phyloP scores from a whole-genome alignment of 2,113 vertebrate species.

The Macquaria australasica region DNA sequence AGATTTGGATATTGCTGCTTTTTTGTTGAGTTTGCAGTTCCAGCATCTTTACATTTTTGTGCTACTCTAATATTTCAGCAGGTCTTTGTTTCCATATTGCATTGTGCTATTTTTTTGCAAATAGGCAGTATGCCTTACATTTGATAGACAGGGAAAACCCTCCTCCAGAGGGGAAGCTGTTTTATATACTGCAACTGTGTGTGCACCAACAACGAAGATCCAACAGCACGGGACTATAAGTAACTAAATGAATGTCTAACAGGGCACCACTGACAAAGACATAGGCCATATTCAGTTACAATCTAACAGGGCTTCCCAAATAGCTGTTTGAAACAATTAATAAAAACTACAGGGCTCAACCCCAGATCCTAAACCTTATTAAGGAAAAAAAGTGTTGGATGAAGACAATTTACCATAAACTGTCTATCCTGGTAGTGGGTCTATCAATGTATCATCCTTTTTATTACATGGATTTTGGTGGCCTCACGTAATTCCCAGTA shows the following conservation, averaged over 20 bases:
- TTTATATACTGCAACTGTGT: conserved; percentile 20
- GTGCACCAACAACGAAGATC: neutral
- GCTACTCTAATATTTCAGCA: neutral
- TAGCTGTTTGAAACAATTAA: neutral
- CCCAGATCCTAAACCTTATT: neutral
- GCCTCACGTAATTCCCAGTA: conserved; percentile 2
- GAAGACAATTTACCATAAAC: neutral
- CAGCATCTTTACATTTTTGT: neutral
- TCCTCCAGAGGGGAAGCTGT: conserved; percentile 13
- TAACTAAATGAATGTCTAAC: no score
- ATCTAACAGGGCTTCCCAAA: neutral
- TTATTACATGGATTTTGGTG: conserved; percentile 2
- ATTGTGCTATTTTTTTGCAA: conserved; percentile 1
- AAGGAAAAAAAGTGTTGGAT: neutral
- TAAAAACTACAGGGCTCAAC: neutral
- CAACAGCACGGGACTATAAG: neutral
- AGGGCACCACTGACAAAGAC: no score
- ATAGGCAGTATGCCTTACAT: neutral
- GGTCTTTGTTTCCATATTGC: neutral
- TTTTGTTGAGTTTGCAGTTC: neutral
- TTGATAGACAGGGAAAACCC: conserved; percentile 29
- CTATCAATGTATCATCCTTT: neutral
- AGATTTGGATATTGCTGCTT: neutral
- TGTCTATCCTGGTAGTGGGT: neutral
- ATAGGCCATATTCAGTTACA: neutral